These are phyloP conservation scores for Rhagonycha lutea DNA, from an alignment of 2,888 invertebrate genomes.

Conservation along the genomic window DNA sequence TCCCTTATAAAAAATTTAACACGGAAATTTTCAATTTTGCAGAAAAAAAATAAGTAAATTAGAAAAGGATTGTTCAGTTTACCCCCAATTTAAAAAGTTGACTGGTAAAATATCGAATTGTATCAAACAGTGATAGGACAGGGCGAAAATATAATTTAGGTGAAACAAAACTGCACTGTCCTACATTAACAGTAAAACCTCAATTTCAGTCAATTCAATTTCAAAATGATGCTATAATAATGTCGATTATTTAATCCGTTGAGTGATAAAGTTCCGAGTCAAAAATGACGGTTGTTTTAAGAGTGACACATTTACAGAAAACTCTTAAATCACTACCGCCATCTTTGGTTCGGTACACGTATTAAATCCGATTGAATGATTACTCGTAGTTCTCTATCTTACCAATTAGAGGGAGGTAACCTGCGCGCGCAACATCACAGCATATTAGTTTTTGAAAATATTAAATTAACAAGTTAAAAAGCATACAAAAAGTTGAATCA, in stretches of 20 bases:
- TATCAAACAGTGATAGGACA: neutral
- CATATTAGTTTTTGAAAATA: no score
- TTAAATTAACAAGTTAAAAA: no score
- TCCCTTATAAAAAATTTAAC: no score
- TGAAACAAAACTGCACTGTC: neutral
- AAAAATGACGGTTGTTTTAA: neutral
- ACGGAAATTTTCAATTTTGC: no score
- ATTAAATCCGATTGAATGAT: neutral
- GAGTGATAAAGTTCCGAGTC: neutral
- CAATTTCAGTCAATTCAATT: conserved; percentile 23
- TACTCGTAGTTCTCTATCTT: no score
- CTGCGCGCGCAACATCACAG: no score
- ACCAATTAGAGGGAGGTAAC: no score
- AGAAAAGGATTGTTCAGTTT: no score
- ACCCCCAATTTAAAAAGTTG: neutral
- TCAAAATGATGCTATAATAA: conserved; percentile 8
- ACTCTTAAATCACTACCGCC: neutral
- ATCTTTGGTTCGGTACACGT: neutral
- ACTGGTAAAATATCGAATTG: neutral
- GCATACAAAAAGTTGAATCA: no score
- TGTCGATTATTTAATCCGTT: neutral
- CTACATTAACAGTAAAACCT: neutral
- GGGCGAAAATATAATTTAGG: neutral
- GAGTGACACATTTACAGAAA: no score
- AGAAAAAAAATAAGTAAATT: no score